Base-by-base conservation (phyloP, 2,888 invertebrate species). In the Drepanosiphum platanoidis region DNA sequence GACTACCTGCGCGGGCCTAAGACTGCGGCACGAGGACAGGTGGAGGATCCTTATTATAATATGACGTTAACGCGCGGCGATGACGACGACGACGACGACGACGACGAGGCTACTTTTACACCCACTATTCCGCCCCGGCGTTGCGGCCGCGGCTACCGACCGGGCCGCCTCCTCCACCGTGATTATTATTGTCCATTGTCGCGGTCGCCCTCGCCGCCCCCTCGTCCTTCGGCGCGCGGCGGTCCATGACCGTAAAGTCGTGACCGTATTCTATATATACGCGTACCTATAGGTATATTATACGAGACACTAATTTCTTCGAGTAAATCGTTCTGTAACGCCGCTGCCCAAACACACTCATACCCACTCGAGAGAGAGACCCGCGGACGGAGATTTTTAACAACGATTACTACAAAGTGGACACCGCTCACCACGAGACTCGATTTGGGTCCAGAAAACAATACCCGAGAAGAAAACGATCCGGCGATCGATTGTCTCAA, bases 101-200 rank as follows among this genome's bases (percentile, higher is more conserved):
- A 71, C 71, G 42, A 61, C 39, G 81, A 32, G 13, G 71, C 66
- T 68, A 77, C 75, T 84, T 70, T 77, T 68, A 84, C 84, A 84
- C 84, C 84, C 77, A 84, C 84, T 84, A 84, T 84, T 68, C 84
- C 84, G 84, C 70, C 84, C 84, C 66, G 36, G 68, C 52, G 46
- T 68, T 52, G 68, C 52, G 46, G 46, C 22, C 52, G 27, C 36
- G 27, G 84, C 84, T 77, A 70, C 84, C 70, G 84, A 77, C 58
- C 39, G 27, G 39, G 58, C 84, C 84, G 84, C 75, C 75, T 75
- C 75, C 75, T 75, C 75, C 83, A 36, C 52, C 66, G 83, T 84
- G 74, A 84, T 84, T 84, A 52, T 84, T 77, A 84, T 68, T 84
- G 84, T 84, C 58, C 68, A 58, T 84, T 70, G 75, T 77, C 58